These are phyloP conservation scores for Leptonema lineaticorne DNA, from an alignment of 1,140 invertebrate genomes.

Conservation along the genomic window DNA sequence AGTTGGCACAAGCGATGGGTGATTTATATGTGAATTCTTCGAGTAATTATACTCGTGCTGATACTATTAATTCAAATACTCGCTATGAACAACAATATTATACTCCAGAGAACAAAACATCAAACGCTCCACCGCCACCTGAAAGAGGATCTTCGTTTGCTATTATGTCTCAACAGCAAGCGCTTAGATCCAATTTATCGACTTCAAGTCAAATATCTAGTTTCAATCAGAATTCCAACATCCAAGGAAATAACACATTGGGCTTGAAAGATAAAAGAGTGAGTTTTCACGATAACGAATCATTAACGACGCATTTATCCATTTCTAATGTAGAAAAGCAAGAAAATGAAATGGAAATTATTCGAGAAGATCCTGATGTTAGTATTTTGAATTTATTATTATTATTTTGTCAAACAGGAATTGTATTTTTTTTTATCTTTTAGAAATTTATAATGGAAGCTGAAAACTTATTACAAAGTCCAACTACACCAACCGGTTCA, in stretches of 20 bases:
- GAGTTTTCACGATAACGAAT: constrained; percentile 67
- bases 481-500: constrained; percentile 63
- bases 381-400: constrained; percentile 45
- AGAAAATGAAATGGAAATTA: constrained; percentile 35
- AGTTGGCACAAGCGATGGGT: constrained; percentile 34
- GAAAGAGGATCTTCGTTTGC: constrained; percentile 80
- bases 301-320: constrained; percentile 43
- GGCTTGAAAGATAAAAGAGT: constrained; percentile 62
- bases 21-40: constrained; percentile 32
- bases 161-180: constrained; percentile 67
- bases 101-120: constrained; percentile 20
- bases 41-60: constrained; percentile 22
- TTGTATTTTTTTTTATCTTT: constrained; percentile 43
- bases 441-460: constrained; percentile 82
- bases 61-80: constrained; percentile 21
- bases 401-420: neutral
- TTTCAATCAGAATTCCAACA: constrained; percentile 40
- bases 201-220: constrained; percentile 49
- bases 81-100: constrained; percentile 32
- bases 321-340: constrained; percentile 36
- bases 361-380: constrained; percentile 80
- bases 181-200: constrained; percentile 51
- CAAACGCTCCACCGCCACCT: constrained; percentile 64
- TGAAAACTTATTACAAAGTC: constrained; percentile 71
- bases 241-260: constrained; percentile 34